Percentiles rank a stretch among this genome's conserved stretches.
Conservation (phyloP, 2,888 invertebrate species). For the Acronicta aceris region DNA sequence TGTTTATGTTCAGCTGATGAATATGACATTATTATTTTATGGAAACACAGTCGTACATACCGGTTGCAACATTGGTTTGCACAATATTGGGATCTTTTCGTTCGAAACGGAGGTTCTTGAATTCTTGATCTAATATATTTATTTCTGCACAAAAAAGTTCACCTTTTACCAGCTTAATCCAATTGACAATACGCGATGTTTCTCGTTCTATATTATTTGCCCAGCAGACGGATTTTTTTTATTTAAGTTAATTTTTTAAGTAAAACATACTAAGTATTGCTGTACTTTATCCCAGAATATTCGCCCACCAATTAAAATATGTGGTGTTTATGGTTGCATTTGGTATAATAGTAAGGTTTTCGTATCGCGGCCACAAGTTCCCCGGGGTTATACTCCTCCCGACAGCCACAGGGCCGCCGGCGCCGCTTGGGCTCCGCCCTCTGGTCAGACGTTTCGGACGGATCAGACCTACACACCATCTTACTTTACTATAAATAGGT, state of each 20-base stretch:
- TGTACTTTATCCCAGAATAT: neutral
- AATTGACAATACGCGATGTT: too few species aligned
- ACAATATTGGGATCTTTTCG: too few species aligned
- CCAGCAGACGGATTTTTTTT: neutral
- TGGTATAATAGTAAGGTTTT: conserved; percentile 68
- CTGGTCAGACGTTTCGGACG: neutral
- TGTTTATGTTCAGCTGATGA: neutral
- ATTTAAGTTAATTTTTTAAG: too few species aligned
- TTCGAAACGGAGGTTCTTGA: too few species aligned
- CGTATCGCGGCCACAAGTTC: conserved; percentile 61
- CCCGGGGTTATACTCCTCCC: conserved; percentile 49
- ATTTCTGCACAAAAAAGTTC: too few species aligned
- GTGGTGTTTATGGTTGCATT: conserved; percentile 60
- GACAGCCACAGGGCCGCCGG: conserved; percentile 57
- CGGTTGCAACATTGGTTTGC: too few species aligned
- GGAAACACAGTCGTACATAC: too few species aligned
- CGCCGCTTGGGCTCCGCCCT: conserved; percentile 26
- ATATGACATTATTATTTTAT: neutral
- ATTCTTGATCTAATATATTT: too few species aligned
- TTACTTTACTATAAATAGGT: conserved; percentile 17
- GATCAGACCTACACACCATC: conserved; percentile 35
- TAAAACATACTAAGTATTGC: too few species aligned
- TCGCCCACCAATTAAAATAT: conserved; percentile 42
- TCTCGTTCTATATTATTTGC: neutral
- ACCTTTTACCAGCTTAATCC: too few species aligned